Conservation (phyloP, 2,888 invertebrate genomes). For the Athrips mouffetella region DNA sequence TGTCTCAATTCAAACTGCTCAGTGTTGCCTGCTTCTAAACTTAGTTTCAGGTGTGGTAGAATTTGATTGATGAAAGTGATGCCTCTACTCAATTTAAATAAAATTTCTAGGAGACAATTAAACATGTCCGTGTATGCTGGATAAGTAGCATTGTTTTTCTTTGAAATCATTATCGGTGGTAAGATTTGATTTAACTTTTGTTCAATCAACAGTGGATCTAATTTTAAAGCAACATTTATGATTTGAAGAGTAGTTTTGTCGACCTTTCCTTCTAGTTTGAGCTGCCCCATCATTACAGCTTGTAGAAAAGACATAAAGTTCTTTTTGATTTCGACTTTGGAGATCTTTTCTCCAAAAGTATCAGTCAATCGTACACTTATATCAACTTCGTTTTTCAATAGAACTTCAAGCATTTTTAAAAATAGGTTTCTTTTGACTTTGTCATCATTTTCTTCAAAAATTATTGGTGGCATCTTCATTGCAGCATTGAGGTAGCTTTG, state of each 20-base stretch:
- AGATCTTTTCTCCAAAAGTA: constrained; percentile 55
- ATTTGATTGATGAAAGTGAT: constrained; percentile 56
- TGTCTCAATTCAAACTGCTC: constrained; percentile 55
- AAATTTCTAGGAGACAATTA: constrained; percentile 57
- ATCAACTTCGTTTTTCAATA: constrained; percentile 60
- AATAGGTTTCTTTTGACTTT: constrained; percentile 59
- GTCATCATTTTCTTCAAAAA: constrained; percentile 45
- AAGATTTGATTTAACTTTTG: constrained; percentile 54
- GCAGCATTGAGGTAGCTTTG: constrained; percentile 59
- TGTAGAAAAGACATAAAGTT: constrained; percentile 59
- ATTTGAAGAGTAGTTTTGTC: constrained; percentile 58
- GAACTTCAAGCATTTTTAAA: constrained; percentile 52
- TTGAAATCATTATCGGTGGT: constrained; percentile 57
- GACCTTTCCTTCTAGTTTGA: constrained; percentile 58
- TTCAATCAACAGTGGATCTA: constrained; percentile 66
- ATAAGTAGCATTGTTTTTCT: constrained; percentile 42
- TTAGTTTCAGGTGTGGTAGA: constrained; percentile 52
- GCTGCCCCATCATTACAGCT: constrained; percentile 53
- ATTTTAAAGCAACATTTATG: constrained; percentile 53
- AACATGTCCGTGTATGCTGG: constrained; percentile 54
- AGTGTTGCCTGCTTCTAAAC: constrained; percentile 53
- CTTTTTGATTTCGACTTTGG: constrained; percentile 63
- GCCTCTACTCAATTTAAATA: constrained; percentile 67
- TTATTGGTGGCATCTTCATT: constrained; percentile 47
- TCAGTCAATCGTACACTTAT: constrained; percentile 58